Percentiles rank a stretch among this genome's conserved stretches.
Evolutionary conservation across 2,888 invertebrate genomes (phyloP).

Genomic region (Netelia inedita): DNA sequence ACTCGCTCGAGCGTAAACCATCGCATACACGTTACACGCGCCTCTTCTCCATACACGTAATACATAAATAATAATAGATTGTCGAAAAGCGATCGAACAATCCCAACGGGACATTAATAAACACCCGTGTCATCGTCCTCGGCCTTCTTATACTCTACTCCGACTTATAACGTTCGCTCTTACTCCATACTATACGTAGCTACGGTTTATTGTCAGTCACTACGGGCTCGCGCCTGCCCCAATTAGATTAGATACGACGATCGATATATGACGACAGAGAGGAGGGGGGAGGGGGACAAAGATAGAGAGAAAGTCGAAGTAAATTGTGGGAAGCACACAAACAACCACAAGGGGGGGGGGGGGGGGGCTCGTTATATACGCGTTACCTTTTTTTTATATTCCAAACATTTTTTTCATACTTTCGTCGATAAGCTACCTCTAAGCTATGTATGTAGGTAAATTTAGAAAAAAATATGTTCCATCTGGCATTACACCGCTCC

Average conservation of each 20-base stretch:
- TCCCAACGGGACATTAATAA: conserved; percentile 46
- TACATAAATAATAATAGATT: conserved; percentile 20
- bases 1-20: conserved; percentile 72
- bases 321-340: conserved; percentile 10
- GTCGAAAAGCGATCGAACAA: conserved; percentile 12
- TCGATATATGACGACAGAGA: conserved; percentile 52
- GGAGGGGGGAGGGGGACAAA: background rate
- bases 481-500: too few species aligned
- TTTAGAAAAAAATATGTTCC: too few species aligned
- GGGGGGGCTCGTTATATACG: background rate
- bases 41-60: background rate
- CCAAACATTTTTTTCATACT: conserved; percentile 1
- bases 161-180: conserved; percentile 33
- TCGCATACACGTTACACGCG: conserved; percentile 15
- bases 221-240: conserved; percentile 55
- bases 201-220: conserved; percentile 7
- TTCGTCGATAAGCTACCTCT: conserved; percentile 29
- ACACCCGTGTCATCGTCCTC: conserved; percentile 14
- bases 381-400: too few species aligned
- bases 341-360: too few species aligned
- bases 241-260: conserved; percentile 71
- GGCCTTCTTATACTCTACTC: conserved; percentile 1
- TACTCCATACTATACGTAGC: background rate
- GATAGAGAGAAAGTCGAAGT: background rate
- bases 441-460: conserved; percentile 12